Base-by-base conservation (phyloP, 2,797 vertebrate genomes). In the Pangasius djambal region DNA sequence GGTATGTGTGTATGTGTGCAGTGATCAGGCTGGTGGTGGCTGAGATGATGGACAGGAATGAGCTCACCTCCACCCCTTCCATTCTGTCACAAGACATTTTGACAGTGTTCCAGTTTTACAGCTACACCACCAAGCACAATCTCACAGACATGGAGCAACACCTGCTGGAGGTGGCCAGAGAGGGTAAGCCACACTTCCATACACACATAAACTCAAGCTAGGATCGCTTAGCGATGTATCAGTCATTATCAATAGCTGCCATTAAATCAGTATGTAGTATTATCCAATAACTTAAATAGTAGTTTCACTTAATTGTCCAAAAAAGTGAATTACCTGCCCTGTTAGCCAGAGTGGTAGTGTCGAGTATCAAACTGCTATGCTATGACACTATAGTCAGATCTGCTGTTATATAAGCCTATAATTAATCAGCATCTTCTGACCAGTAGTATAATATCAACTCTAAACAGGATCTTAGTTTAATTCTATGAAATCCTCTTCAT, bases 31-130 rank as follows among this genome's bases (percentile, higher is more conserved):
- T 96, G 44, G 95, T 99, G 75, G 96, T 98, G 89, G 96, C 97
- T 48, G 97, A 98, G 93, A 98, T 99, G 95, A 96, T 97, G 92
- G 98, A 99, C 94, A 96, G 95, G 88, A 95, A 93, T 0, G 97
- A 98, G 87, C 95, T 97, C n/a, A 93, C 95, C 22, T 93, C 95
- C 1, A 92, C 92, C 48, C 92, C 94, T 44, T 92, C 95, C 28
- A 94, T 94, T 81, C 94, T 97, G 87, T 94, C 96, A 86, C 97
- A 96, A 0, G 98, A 99, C 89, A 96, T 97, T 87, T 94, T 99
- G 77, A 99, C 98, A 0, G 96, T 99, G 90, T 99, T 99, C 94
- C 98, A 99, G 95, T 99, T 98, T 91, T 95, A 97, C 94, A 94
- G 93, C 90, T 99, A 99, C 91, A 95, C 97, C 89, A 91, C 96